Conservation (phyloP, 2,888 invertebrate genomes). For the Monopis laevigella region DNA sequence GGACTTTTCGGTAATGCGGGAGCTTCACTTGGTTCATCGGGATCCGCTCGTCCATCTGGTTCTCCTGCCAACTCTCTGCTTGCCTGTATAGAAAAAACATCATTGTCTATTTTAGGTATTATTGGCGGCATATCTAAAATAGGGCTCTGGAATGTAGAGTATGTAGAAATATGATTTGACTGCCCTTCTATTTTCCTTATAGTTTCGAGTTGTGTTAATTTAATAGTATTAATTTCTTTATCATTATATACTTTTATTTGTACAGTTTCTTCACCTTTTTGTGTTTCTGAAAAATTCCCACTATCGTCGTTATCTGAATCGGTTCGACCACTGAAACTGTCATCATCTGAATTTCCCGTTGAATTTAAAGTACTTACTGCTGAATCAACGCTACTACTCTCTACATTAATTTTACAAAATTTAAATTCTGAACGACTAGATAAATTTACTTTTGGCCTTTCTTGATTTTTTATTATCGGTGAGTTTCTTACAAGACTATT, state of each 20-base stretch:
- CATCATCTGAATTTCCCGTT: slow-evolving; percentile 63
- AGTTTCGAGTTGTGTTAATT: slow-evolving; percentile 37
- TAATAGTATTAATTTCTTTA: slow-evolving; percentile 45
- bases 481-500: slow-evolving; percentile 64
- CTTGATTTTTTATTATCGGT: slow-evolving; percentile 72
- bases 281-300: slow-evolving; percentile 56
- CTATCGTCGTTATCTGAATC: slow-evolving; percentile 70
- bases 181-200: slow-evolving; percentile 55
- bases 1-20: slow-evolving; percentile 77
- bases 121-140: slow-evolving; percentile 59
- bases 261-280: slow-evolving; percentile 58
- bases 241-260: slow-evolving; percentile 61
- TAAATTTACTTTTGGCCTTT: slow-evolving; percentile 72
- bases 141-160: slow-evolving; percentile 58
- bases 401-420: slow-evolving; percentile 63
- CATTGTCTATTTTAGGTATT: slow-evolving; percentile 45
- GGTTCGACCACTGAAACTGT: slow-evolving; percentile 60
- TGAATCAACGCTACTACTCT: slow-evolving; percentile 56
- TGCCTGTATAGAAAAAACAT: slow-evolving; percentile 61
- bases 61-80: slow-evolving; percentile 85
- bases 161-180: slow-evolving; percentile 36
- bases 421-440: slow-evolving; percentile 55
- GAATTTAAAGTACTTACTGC: slow-evolving; percentile 68
- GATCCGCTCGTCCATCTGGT: slow-evolving; percentile 88
- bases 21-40: slow-evolving; percentile 74